Base-by-base conservation (phyloP, 2,113 vertebrate species). In the Python bivittatus region DNA sequence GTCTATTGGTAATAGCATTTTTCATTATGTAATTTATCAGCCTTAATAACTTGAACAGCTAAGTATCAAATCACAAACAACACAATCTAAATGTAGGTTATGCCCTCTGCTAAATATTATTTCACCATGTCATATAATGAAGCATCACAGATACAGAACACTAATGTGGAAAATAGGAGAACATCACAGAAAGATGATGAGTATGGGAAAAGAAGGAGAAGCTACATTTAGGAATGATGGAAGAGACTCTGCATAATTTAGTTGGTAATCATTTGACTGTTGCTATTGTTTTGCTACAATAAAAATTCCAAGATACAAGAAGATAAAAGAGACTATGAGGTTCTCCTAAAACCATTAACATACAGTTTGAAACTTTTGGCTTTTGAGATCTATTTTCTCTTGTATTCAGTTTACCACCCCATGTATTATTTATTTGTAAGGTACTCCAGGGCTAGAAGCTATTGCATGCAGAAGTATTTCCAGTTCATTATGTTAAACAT, bases 61-160 rank as follows among this genome's bases (percentile, higher is more conserved):
- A 58, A 61, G 48, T 88, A 92, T 92, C 93, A 93, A 93, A 79
- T 96, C 86, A 95, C 23, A 94, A 92, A 87, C 93, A 92, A 95
- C 95, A 94, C 94, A 96, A 54, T 92, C 42, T 92, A 68, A 94
- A 89, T 89, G 54, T 33, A 92, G 22, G 42, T 94, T 93, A 88
- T 90, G 87, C 17, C 61, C 44, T 90, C 92, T 94, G 92, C 56
- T 56, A 88, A 42, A 17, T 88, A 22, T 12, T 33, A 38, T 89
- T 95, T 93, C 33, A 87, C 61, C 88, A 29, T 88, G 88, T 61
- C 86, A 93, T 93, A 85, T 94, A 95, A 95, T 94, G 95, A 96
- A 95, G 0, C 48, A 92, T 91, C 1, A 84, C 93, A 89, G 48
- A 94, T 56, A 2, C 60, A 90, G 90, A 92, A 44, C n/a, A 83